phyloP scores from a whole-genome alignment of 1,140 invertebrate species.

The Wasmannia auropunctata region DNA sequence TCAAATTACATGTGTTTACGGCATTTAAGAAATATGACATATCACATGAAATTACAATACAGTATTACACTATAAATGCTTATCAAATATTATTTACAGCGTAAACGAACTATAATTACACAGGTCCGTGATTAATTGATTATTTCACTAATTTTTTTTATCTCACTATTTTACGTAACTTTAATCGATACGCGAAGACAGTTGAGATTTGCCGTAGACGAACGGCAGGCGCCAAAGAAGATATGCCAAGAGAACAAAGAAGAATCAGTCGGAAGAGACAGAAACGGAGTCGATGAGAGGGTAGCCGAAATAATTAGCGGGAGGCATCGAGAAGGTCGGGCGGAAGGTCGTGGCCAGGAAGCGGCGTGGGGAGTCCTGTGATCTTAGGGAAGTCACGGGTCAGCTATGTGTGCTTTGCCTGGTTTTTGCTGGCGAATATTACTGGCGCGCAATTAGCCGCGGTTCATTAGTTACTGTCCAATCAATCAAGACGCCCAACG shows the following conservation, averaged over 20 bases:
- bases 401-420: slow-evolving; percentile 78
- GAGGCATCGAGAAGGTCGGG: slow-evolving; percentile 77
- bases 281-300: slow-evolving; percentile 67
- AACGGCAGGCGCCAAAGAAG: slow-evolving; percentile 16
- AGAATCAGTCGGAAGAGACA: slow-evolving; percentile 61
- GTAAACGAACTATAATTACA: neutral
- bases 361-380: slow-evolving; percentile 77
- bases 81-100: neutral
- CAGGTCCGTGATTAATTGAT: neutral
- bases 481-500: slow-evolving; percentile 73
- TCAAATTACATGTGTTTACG: neutral
- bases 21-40: neutral
- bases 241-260: slow-evolving; percentile 61
- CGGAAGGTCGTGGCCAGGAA: slow-evolving; percentile 81
- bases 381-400: slow-evolving; percentile 78
- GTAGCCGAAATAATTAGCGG: slow-evolving; percentile 75
- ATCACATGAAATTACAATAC: neutral
- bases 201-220: slow-evolving; percentile 32
- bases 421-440: slow-evolving; percentile 77
- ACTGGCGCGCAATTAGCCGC: slow-evolving; percentile 76
- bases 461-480: slow-evolving; percentile 79
- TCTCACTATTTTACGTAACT: slow-evolving; percentile 18
- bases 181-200: slow-evolving; percentile 10
- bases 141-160: no score
- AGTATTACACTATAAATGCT: neutral